phyloP scores from a whole-genome alignment of 2,888 invertebrate species.

The Lepidochrysops patricia region DNA sequence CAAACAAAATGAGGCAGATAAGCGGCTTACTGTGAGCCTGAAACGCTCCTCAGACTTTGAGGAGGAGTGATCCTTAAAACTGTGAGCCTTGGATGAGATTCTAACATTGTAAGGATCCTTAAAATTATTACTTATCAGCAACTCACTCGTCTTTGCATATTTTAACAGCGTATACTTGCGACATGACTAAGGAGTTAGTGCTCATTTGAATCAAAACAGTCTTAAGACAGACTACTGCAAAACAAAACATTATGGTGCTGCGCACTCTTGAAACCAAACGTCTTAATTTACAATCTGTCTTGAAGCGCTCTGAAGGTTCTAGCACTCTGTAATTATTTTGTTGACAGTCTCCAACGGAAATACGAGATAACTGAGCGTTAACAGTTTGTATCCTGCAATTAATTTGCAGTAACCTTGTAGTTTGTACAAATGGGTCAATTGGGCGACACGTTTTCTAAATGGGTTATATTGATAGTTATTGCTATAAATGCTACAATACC shows the following conservation, averaged over 20 bases:
- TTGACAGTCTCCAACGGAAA: not conserved
- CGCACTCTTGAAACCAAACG: too few species aligned
- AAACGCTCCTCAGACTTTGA: too few species aligned
- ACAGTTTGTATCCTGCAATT: slow-evolving; percentile 6
- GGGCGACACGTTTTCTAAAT: not conserved
- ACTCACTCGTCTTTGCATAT: not conserved
- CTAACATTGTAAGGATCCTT: not conserved
- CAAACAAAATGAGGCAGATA: not conserved
- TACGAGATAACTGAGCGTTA: not conserved
- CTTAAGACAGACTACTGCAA: too few species aligned
- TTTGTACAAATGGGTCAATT: slow-evolving; percentile 6
- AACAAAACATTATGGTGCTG: too few species aligned
- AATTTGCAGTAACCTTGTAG: not conserved
- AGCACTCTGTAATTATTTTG: not conserved
- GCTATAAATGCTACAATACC: too few species aligned
- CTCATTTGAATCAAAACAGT: too few species aligned
- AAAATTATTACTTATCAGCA: too few species aligned
- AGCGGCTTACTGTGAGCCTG: not conserved
- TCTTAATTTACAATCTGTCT: not conserved
- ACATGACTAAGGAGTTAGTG: too few species aligned
- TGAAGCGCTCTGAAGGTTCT: too few species aligned
- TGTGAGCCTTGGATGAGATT: not conserved
- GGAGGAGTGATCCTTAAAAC: not conserved
- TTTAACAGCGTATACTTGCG: too few species aligned
- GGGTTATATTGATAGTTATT: not conserved